A percentile compares a stretch with the other conserved stretches of the same genome.
These are phyloP conservation scores for Agriopis leucophaearia DNA, from an alignment of 2,888 invertebrate genomes.

Conservation along the genomic window DNA sequence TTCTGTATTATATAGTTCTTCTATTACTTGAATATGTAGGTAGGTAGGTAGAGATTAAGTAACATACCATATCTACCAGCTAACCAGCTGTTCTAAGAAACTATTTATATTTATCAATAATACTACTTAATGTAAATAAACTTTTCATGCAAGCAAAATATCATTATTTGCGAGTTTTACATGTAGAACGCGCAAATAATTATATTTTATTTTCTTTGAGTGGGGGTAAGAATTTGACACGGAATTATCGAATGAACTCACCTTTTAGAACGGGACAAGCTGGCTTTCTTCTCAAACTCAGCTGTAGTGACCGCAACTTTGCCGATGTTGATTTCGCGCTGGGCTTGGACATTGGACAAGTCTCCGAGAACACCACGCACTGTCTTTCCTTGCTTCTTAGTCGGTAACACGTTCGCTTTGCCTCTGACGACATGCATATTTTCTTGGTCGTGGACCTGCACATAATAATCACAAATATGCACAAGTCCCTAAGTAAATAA, in stretches of 20 bases:
- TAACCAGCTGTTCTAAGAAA: too few relatives aligned
- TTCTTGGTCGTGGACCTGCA: constrained; percentile 75
- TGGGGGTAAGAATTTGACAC: constrained; percentile 39
- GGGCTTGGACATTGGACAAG: constrained; percentile 71
- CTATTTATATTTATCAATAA: too few relatives aligned
- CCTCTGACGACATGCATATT: constrained; percentile 69
- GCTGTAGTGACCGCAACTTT: constrained; percentile 71
- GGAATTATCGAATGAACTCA: constrained; percentile 43
- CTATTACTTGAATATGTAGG: too few relatives aligned
- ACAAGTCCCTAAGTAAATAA: neutral
- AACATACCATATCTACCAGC: too few relatives aligned
- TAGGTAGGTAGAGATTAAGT: too few relatives aligned
- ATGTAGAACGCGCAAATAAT: neutral
- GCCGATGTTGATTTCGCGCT: constrained; percentile 62
- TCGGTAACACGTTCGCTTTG: constrained; percentile 60
- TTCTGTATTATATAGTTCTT: too few relatives aligned
- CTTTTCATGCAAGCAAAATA: neutral
- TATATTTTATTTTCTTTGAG: constrained; percentile 10
- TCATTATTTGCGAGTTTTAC: too few relatives aligned
- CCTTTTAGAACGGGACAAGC: constrained; percentile 63
- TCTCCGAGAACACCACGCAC: constrained; percentile 78
- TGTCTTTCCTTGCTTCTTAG: constrained; percentile 66
- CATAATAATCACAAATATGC: constrained; percentile 44
- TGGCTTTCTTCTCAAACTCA: constrained; percentile 75
- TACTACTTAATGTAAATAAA: constrained; percentile 30